Base-by-base conservation (phyloP, 2,797 vertebrate species). In the Natrix natrix region DNA sequence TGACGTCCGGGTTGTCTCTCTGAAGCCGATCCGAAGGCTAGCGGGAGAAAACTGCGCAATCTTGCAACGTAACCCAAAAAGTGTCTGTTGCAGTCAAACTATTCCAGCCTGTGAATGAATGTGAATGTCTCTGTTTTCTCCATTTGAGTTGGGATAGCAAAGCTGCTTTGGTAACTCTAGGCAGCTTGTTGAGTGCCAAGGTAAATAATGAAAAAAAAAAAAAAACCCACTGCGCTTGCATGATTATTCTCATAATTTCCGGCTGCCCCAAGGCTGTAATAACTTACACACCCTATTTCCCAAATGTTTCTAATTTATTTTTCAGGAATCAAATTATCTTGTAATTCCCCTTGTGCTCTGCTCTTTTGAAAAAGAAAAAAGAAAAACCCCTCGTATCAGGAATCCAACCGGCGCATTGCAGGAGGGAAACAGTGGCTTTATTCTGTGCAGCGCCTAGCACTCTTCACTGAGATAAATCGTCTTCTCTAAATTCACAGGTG, bases 291-390 rank as follows among this genome's bases (percentile, higher is more conserved):
- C 96, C 96, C 96, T 96, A 26, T 96, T 96, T 95, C 96, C 95
- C 97, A 96, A 96, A 91, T 96, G 96, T 94, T 97, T 97, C 94
- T 96, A 93, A 96, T 97, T 96, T 97, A 96, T 96, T 97, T 96
- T 95, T 96, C 95, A 94, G 95, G 96, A 95, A 91, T 86, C 89
- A 93, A 95, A 97, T 96, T 96, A 96, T 95, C 95, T 96, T 95
- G 93, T 94, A 55, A n/a, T 56, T 93, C 60, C 94, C 87, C 32
- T 93, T 87, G 92, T 94, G 94, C 56, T 69, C 24, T 88, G 86
- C 92, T 92, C 94, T 74, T 66, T 94, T 91, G 92, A 91, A 90
- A 69, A 89, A 88, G 48, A 91, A 11, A 59, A 87, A 92, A 88
- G 32, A 11, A 32, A 3, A 57, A 57, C 14, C 48, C 86, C 89